phyloP scores from a whole-genome alignment of 2,797 vertebrate genomes.

The Halcyon leucocephala region DNA sequence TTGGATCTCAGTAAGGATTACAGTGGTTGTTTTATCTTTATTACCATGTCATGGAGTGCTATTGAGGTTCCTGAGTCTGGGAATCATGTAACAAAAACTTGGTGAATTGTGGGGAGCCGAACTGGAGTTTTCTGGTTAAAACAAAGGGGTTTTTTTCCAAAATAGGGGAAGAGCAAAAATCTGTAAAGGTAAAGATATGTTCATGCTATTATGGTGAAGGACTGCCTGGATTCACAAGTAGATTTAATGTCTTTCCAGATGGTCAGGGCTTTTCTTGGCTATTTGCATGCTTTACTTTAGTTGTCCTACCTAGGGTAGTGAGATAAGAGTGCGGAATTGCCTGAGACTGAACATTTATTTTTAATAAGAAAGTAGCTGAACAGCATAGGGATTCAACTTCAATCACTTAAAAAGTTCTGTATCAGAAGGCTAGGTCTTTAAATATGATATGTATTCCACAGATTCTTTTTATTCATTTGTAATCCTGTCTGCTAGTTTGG shows the following conservation, averaged over 20 bases:
- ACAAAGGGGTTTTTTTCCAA: background rate
- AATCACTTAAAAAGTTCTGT: background rate
- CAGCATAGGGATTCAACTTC: background rate
- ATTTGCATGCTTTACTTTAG: background rate
- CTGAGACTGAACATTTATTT: background rate
- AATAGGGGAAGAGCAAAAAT: background rate
- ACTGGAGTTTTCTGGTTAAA: background rate
- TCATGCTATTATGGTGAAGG: background rate
- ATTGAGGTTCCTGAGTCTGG: background rate
- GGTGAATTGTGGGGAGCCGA: rapidly evolving
- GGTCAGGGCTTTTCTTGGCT: background rate
- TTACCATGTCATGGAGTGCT: background rate
- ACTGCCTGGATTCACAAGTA: background rate
- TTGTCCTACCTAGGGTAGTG: background rate
- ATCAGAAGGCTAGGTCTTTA: background rate
- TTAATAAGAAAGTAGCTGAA: background rate
- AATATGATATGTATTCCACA: background rate
- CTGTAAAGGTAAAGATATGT: background rate
- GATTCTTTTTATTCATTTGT: background rate
- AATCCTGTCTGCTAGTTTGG: background rate
- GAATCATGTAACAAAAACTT: background rate
- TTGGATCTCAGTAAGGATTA: background rate
- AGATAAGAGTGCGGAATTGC: background rate
- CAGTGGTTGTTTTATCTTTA: background rate
- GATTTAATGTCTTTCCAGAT: background rate